phyloP scores from a whole-genome alignment of 1,140 invertebrate genomes.

The Aphelinus atriplicis region DNA sequence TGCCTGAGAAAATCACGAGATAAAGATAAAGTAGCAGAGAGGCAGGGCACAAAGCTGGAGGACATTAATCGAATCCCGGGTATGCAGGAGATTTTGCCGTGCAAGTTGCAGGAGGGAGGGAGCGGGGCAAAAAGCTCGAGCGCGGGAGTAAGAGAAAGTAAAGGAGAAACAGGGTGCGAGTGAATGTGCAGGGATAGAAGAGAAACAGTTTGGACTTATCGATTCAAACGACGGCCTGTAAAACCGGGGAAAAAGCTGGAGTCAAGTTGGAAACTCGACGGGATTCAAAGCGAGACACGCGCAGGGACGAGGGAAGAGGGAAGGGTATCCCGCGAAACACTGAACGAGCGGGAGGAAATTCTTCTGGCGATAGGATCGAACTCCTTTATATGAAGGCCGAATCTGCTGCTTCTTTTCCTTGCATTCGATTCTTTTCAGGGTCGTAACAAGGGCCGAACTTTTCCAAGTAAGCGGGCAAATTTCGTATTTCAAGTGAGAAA shows the following conservation, averaged over 20 bases:
- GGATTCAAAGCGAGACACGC: constrained; percentile 39
- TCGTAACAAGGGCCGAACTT: constrained; percentile 31
- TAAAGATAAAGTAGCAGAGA: too few species aligned
- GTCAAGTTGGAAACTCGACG: constrained; percentile 41
- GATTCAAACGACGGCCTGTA: constrained; percentile 47
- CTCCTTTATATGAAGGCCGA: constrained; percentile 10
- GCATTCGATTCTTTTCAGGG: constrained; percentile 23
- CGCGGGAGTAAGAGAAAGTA: background rate
- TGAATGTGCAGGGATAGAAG: constrained; percentile 30
- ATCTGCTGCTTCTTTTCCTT: constrained; percentile 5
- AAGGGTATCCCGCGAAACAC: constrained; percentile 18
- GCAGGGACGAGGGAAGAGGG: background rate
- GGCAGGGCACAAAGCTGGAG: constrained; percentile 31
- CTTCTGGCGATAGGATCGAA: constrained; percentile 32
- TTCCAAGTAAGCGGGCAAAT: constrained; percentile 1
- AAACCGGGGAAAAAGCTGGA: constrained; percentile 35
- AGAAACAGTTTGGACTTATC: constrained; percentile 44
- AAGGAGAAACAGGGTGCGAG: constrained; percentile 4
- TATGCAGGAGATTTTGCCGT: constrained; percentile 5
- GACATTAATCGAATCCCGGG: constrained; percentile 53
- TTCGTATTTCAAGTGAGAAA: constrained; percentile 27
- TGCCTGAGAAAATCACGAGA: too few species aligned
- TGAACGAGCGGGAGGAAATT: constrained; percentile 14
- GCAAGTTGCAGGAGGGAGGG: background rate
- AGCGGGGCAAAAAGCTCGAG: background rate